phyloP scores from a whole-genome alignment of 2,113 vertebrate genomes.

The Protobothrops mucrosquamatus region DNA sequence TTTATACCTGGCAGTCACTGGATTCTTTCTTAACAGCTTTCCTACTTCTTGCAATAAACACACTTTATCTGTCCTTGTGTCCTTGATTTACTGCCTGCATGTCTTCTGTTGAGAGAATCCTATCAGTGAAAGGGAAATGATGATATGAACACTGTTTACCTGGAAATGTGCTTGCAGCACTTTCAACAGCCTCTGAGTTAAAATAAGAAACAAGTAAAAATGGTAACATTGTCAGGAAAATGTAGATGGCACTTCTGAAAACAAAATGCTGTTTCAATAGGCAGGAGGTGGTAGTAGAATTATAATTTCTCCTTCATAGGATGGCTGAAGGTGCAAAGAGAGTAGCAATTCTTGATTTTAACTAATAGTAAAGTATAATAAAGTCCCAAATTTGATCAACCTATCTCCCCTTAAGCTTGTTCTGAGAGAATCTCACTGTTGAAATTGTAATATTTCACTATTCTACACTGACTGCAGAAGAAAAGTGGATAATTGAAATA shows the following conservation, averaged over 20 bases:
- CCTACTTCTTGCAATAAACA: neutral
- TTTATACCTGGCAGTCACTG: neutral
- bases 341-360: neutral
- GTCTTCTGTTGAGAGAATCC: neutral
- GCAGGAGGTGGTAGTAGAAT: neutral
- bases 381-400: neutral
- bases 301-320: neutral
- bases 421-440: neutral
- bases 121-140: neutral
- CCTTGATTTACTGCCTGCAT: neutral
- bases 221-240: neutral
- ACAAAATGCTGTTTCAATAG: neutral
- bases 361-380: neutral
- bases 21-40: neutral
- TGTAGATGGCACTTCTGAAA: neutral
- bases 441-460: neutral
- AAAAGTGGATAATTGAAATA: neutral
- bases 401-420: neutral
- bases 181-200: neutral
- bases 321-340: neutral
- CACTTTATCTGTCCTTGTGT: neutral
- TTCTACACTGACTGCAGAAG: neutral
- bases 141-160: neutral
- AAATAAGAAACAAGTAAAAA: neutral
- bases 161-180: neutral